These are phyloP conservation scores for Corticium candelabrum DNA, from an alignment of 37 sponge, comb jelly and placozoan genomes.

Conservation along the genomic window DNA sequence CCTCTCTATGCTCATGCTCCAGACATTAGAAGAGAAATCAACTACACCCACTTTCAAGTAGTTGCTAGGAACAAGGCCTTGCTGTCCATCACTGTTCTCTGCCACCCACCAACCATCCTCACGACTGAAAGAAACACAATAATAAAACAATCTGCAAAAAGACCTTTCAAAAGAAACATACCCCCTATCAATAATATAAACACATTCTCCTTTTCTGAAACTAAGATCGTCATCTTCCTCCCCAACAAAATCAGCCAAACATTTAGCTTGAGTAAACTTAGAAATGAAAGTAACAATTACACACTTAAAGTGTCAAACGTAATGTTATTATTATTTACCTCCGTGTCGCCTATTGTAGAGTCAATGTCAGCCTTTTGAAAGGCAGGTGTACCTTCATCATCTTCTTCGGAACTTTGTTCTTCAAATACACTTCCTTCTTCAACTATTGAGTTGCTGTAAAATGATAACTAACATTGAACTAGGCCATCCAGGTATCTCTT, in stretches of 20 bases:
- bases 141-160: neutral
- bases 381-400: too few species aligned
- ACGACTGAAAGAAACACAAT: neutral
- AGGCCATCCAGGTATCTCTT: too few species aligned
- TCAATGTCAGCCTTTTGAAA: too few species aligned
- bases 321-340: neutral
- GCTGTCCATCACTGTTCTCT: neutral
- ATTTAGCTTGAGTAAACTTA: neutral
- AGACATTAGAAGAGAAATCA: too few species aligned
- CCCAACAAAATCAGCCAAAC: neutral
- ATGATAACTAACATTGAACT: too few species aligned
- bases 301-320: neutral
- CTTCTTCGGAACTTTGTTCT: neutral
- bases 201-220: neutral
- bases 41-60: neutral
- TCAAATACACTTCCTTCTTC: neutral
- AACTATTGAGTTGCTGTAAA: too few species aligned
- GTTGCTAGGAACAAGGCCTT: neutral
- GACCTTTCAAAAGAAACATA: too few species aligned
- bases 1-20: too few species aligned
- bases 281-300: neutral
- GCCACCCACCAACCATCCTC: slow-evolving; percentile 13
- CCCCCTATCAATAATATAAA: neutral
- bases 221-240: neutral
- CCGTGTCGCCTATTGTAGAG: too few species aligned